These are phyloP conservation scores for Archips crataeganus DNA, from an alignment of 2,888 invertebrate species.

Conservation along the genomic window DNA sequence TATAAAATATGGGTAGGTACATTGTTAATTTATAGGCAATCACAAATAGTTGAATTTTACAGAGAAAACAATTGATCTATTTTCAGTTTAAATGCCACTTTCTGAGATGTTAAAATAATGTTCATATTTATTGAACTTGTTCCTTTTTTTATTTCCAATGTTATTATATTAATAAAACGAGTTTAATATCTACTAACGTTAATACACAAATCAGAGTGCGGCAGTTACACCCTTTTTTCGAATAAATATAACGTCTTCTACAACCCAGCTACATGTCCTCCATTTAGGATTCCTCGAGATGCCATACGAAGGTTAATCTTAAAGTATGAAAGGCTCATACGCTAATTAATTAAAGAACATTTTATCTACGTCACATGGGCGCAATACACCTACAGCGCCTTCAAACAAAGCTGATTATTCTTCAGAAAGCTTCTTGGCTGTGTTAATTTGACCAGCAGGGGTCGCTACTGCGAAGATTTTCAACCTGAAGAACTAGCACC, in stretches of 20 bases:
- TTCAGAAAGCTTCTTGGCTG: constrained; percentile 4
- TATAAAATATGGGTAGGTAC: constrained; percentile 27
- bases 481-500: background rate
- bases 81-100: background rate
- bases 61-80: background rate
- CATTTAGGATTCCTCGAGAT: constrained; percentile 55
- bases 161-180: background rate
- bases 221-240: background rate
- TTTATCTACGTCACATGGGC: constrained; percentile 40
- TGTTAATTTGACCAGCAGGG: background rate
- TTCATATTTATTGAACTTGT: background rate
- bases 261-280: background rate
- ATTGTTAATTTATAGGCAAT: background rate
- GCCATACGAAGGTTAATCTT: constrained; percentile 69
- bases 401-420: constrained; percentile 11
- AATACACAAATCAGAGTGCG: background rate
- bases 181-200: background rate
- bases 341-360: constrained; percentile 53
- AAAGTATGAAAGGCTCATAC: constrained; percentile 73
- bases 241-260: background rate
- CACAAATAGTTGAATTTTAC: background rate
- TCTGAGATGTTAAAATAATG: background rate
- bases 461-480: background rate
- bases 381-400: constrained; percentile 48
- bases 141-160: background rate